Base-by-base conservation (phyloP, 2,797 vertebrate species). In the Delichon dasypus region DNA sequence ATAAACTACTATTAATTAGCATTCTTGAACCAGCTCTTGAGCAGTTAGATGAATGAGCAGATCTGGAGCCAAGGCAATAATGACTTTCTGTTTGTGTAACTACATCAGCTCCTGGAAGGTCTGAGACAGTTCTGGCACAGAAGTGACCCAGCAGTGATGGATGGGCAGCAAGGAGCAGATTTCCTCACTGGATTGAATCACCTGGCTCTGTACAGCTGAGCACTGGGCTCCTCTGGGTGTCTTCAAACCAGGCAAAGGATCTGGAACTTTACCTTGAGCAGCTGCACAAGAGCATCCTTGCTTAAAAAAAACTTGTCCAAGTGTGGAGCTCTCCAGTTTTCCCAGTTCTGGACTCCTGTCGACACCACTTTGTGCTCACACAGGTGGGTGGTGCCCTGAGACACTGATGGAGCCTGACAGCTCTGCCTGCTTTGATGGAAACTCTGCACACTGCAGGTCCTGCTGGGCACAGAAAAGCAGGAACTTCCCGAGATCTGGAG, bases 1-100 rank as follows among this genome's bases (percentile, higher is more conserved):
- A 80, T 77, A 66, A 90, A 65, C 42, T 79, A 45, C 68, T 85
- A 83, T 85, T 80, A 89, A 89, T 83, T 93, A 85, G 72, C 57
- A 71, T 74, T 92, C 50, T 87, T 89, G 68, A 93, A 77, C 42
- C 67, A 88, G 29, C 78, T 73, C 18, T 55, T 74, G 79, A 90
- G 64, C 44, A 68, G 60, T 36, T 34, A 87, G 51, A 70, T 93
- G 84, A 96, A 90, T 76, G 42, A 83, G 57, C 72, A 64, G 47
- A 61, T 70, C 51, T 61, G 53, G 65, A 90, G 44, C 73, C 50
- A 72, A 71, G 66, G 75, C 65, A 74, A 21, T 91, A 90, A 86
- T 67, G 45, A 67, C 50, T 93, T 94, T 85, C 32, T 85, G 51
- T 95, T 88, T 76, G 25, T 62, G 65, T 62, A 83, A 27, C 55